Base-by-base conservation (phyloP, 2,888 invertebrate species). In the Lochmaea crataegi region DNA sequence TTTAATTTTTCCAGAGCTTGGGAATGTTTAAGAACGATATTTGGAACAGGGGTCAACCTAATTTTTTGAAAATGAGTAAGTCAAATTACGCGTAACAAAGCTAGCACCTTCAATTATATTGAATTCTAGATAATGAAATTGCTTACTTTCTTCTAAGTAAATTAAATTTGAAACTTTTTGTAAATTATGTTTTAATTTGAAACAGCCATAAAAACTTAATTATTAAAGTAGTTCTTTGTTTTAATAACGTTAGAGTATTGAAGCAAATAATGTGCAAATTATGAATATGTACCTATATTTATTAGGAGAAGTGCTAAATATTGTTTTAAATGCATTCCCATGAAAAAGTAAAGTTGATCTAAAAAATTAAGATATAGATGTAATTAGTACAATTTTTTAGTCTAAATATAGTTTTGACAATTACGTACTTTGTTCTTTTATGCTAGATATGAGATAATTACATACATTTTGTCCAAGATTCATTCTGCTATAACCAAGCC, bases 31-130 rank as follows among this genome's bases (percentile, higher is more conserved):
- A 6, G 10, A 32, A n/a, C 10, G 38, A 14, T 60, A 38, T 60
- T 60, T 38, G 32, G 38, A 16, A 38, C 32, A 32, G 26, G 26
- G n/a, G 12, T 38, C n/a, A 38, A 12, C 10, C 60, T 10, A 32
- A 60, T 16, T 32, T 32, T n/a, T 38, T n/a, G 14, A 60, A 60
- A 38, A 61, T 14, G 14, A 60, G 60, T 60, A 60, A 60, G 60
- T 53, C 53, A 16, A 53, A 53, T 53, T 9, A 18, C 53, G 16
- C 16, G 9, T 53, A 53, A 16, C 16, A 53, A n/a, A 53, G 7
- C 9, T 53, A 18, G 2, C 7, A 53, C 53, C 7, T 48, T 48
- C 45, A 48, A n/a, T 48, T 48, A n/a, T n/a, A 48, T 7, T 16
- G 32, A 41, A 57, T 56, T 41, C 38, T 56, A 72, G 12, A 16